Percentiles rank a stretch among this genome's conserved stretches.
Conservation (phyloP, 1,140 invertebrate species). For the Drosophila littoralis region DNA sequence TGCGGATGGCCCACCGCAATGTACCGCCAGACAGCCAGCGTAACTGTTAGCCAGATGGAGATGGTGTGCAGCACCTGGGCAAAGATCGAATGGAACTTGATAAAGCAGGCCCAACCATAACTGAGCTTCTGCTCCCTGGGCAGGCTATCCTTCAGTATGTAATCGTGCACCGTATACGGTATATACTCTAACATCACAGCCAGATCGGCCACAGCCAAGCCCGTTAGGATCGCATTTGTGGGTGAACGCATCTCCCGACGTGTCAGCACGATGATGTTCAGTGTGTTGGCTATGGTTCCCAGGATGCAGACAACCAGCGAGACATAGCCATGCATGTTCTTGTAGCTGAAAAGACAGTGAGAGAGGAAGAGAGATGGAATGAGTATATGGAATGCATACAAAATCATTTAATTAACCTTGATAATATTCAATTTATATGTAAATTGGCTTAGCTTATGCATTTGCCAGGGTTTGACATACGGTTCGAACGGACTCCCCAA, state of each 20-base stretch:
- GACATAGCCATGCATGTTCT: constrained; percentile 74
- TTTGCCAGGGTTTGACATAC: no score
- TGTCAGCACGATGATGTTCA: constrained; percentile 97
- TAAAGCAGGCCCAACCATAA: constrained; percentile 92
- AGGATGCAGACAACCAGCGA: constrained; percentile 91
- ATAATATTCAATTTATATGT: no score
- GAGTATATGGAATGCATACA: neutral
- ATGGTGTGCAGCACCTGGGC: constrained; percentile 94
- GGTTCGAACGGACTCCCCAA: no score
- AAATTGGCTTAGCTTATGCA: no score
- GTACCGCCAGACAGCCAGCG: constrained; percentile 95
- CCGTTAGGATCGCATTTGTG: constrained; percentile 94
- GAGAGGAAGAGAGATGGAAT: neutral
- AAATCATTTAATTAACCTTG: no score
- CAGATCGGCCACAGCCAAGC: constrained; percentile 94
- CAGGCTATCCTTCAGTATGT: constrained; percentile 85
- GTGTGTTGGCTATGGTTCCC: constrained; percentile 95
- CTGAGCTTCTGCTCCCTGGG: constrained; percentile 85
- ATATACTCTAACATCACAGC: constrained; percentile 97
- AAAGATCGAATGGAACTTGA: constrained; percentile 93
- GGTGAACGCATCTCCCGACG: constrained; percentile 93
- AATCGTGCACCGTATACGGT: constrained; percentile 93
- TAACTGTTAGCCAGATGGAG: constrained; percentile 95
- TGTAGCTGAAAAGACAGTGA: constrained; percentile 52
- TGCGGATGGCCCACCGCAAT: constrained; percentile 93